Evolutionary conservation across 2,113 vertebrate genomes (phyloP), one percentile per base, ranked within the genome.

Genomic region (Alethe castanea): DNA sequence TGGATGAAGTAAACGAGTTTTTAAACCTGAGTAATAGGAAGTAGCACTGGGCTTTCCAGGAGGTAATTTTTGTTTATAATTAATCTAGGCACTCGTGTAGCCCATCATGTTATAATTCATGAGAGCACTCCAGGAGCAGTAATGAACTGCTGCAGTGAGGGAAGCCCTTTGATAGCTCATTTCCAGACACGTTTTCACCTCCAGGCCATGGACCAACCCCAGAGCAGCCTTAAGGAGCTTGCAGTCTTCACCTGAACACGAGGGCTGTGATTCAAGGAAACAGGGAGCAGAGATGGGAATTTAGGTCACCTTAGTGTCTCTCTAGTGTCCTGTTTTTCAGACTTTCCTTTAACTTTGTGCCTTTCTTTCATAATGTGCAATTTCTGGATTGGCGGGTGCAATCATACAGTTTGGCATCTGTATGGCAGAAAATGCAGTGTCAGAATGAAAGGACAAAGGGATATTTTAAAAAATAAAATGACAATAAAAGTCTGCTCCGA

Each of bases 11-110:
- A 66, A 79, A 79, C 16, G 2, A 36, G 16, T 48, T 64, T 80
- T 90, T 24, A 36, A 78, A 81, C 18, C n/a, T 59, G 31, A 73
- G 14, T 74, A 67, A 52, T 48, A 57, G 42, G 38, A 86, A 78
- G 31, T 26, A 86, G 20, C 5, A 1, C 53, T 6, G 14, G 53
- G 52, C 56, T 90, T 95, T 95, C 76, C 71, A 92, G 88, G 72
- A 92, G 88, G 70, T 65, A 77, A 87, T 73, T 93, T 88, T 81
- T 96, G 76, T 95, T 95, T 80, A 40, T 93, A 95, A 95, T 96
- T 91, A 93, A 81, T 83, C 33, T 5, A 64, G 67, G 26, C 79
- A 77, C 74, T 95, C 0, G 0, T 73, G 40, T 60, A 76, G 67
- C 79, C 90, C 81, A 38, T 95, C 56, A 5, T 45, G 19, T 88